Conservation (phyloP, 2,113 vertebrate species). For the Limnothrissa miodon region DNA sequence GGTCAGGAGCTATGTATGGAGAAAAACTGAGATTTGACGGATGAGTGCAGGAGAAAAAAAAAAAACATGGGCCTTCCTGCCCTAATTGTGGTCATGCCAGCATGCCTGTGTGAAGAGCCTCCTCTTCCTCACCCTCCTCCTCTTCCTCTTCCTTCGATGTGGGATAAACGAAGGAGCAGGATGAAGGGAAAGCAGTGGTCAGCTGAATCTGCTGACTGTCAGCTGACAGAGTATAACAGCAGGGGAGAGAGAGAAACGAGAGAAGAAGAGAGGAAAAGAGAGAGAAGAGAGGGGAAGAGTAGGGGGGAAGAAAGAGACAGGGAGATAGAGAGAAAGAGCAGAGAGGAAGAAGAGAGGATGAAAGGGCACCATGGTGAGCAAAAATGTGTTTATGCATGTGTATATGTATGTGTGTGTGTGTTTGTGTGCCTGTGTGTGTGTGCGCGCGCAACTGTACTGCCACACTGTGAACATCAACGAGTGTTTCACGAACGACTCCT, state of each 20-base stretch:
- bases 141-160: background rate
- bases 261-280: conserved; percentile 1
- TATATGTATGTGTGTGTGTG: no score
- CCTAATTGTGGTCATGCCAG: background rate
- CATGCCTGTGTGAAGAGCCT: background rate
- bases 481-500: conserved; percentile 69
- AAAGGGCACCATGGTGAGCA: conserved; percentile 30
- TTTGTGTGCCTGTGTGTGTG: background rate
- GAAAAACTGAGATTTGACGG: background rate
- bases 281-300: conserved; percentile 10
- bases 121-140: background rate
- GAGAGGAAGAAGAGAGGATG: background rate
- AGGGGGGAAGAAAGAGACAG: conserved; percentile 33
- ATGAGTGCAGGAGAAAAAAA: background rate
- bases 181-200: conserved; percentile 40
- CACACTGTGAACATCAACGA: conserved; percentile 57
- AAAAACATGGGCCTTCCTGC: conserved; percentile 6
- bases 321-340: background rate
- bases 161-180: conserved; percentile 34
- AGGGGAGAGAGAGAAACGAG: background rate
- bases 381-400: conserved; percentile 47
- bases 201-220: conserved; percentile 67
- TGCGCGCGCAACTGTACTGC: conserved; percentile 45
- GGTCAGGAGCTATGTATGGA: background rate
- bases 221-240: conserved; percentile 59